These are phyloP conservation scores for Pollachius pollachius DNA, from an alignment of 2,113 vertebrate species.

Conservation along the genomic window DNA sequence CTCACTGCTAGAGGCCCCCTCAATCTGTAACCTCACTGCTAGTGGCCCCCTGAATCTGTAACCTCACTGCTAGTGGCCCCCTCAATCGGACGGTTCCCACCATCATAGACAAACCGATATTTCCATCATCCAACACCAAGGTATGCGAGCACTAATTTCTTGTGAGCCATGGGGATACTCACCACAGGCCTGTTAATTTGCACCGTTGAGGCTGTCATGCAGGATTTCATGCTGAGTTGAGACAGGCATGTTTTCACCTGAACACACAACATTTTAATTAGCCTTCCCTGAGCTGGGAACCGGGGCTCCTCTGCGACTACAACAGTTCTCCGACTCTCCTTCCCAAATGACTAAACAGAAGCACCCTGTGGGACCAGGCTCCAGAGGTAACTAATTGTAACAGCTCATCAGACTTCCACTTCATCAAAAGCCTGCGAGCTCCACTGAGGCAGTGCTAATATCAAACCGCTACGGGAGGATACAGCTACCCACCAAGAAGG, in stretches of 20 bases:
- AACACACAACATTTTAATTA: slow-evolving; percentile 71
- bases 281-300: slow-evolving; percentile 49
- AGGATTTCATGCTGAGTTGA: slow-evolving; percentile 15
- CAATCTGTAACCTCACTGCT: no score
- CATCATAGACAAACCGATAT: no score
- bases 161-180: no score
- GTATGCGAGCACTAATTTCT: no score
- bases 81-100: no score
- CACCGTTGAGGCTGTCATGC: background rate
- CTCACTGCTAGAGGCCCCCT: no score
- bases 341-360: slow-evolving; percentile 57
- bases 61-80: no score
- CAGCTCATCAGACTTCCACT: slow-evolving; percentile 24
- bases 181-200: background rate
- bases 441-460: slow-evolving; percentile 13
- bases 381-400: slow-evolving; percentile 22
- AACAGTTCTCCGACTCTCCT: slow-evolving; percentile 41
- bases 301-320: slow-evolving; percentile 43
- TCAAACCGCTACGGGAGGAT: background rate
- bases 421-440: slow-evolving; percentile 27
- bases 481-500: no score
- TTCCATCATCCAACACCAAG: no score
- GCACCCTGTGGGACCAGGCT: slow-evolving; percentile 17
- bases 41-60: no score
- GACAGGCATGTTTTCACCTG: slow-evolving; percentile 46